phyloP scores from a whole-genome alignment of 2,888 invertebrate species.

The Cosmia trapezina region DNA sequence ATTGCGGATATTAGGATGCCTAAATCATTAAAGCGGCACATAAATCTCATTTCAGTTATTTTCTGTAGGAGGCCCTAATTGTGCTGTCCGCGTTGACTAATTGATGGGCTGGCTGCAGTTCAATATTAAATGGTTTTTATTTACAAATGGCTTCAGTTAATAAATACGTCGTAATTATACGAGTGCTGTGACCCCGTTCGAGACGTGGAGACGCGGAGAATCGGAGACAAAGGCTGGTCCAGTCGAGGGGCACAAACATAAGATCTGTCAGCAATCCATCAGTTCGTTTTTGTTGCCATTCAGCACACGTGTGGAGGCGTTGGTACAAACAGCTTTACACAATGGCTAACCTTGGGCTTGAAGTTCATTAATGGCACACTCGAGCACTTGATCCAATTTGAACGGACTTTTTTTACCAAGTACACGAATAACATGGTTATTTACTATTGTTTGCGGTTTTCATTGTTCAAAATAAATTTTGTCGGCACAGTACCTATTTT shows the following conservation, averaged over 20 bases:
- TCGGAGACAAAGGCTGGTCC: constrained; percentile 59
- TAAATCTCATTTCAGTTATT: constrained; percentile 13
- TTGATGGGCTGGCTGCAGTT: constrained; percentile 23
- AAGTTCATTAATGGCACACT: constrained; percentile 66
- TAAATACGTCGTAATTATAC: constrained; percentile 56
- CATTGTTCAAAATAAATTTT: no score
- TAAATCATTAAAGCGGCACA: constrained; percentile 8
- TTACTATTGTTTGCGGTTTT: constrained; percentile 46
- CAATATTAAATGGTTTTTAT: constrained; percentile 49
- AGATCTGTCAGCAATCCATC: constrained; percentile 73
- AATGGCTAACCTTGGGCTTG: constrained; percentile 74
- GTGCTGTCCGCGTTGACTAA: constrained; percentile 29
- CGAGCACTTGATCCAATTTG: constrained; percentile 59
- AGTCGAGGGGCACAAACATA: constrained; percentile 53
- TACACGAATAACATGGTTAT: constrained; percentile 45
- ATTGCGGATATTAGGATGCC: constrained; percentile 1
- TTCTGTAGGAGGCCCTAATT: constrained; percentile 20
- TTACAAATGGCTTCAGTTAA: constrained; percentile 48
- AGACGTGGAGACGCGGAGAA: constrained; percentile 27
- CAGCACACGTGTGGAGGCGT: constrained; percentile 72
- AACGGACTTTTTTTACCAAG: constrained; percentile 51
- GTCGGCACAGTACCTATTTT: not conserved
- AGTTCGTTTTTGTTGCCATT: constrained; percentile 72
- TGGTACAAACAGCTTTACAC: constrained; percentile 69
- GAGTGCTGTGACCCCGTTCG: constrained; percentile 61